These are phyloP conservation scores for Balearica regulorum DNA, from an alignment of 2,797 vertebrate genomes.

Conservation along the genomic window DNA sequence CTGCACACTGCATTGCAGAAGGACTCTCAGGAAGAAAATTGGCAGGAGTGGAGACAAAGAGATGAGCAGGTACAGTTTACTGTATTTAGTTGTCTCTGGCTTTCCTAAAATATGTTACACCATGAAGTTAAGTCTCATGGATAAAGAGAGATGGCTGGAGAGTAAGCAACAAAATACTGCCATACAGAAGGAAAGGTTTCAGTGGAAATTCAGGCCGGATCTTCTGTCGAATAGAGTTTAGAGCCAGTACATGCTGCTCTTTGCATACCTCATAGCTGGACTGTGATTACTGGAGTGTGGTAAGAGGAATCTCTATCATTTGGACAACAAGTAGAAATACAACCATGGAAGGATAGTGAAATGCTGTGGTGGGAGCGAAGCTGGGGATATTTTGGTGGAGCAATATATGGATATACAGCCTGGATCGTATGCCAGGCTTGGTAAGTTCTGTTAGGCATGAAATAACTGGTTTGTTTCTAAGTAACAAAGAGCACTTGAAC, in stretches of 20 bases:
- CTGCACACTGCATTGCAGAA: slow-evolving; percentile 66
- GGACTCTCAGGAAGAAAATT: slow-evolving; percentile 79
- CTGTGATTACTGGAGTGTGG: background rate
- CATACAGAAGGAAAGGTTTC: background rate
- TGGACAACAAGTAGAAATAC: background rate
- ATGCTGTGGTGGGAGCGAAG: background rate
- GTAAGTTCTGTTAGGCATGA: background rate
- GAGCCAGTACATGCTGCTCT: background rate
- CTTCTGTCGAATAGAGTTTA: background rate
- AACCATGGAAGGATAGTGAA: background rate
- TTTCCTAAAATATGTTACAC: background rate
- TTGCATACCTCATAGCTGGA: background rate
- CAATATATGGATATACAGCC: background rate
- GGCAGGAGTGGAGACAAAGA: slow-evolving; percentile 93
- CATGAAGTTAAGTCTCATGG: background rate
- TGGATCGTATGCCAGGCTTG: background rate
- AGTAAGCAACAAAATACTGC: background rate
- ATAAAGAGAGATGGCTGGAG: background rate
- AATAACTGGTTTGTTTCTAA: background rate
- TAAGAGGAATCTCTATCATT: background rate
- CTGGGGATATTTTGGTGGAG: background rate
- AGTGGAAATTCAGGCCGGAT: background rate
- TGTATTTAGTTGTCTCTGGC: background rate
- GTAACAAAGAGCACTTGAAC: background rate
- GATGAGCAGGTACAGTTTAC: slow-evolving; percentile 85